Percentiles rank a stretch among this genome's conserved stretches.
phyloP scores from a whole-genome alignment of 2,113 vertebrate species.

The Antechinus stuartii region DNA sequence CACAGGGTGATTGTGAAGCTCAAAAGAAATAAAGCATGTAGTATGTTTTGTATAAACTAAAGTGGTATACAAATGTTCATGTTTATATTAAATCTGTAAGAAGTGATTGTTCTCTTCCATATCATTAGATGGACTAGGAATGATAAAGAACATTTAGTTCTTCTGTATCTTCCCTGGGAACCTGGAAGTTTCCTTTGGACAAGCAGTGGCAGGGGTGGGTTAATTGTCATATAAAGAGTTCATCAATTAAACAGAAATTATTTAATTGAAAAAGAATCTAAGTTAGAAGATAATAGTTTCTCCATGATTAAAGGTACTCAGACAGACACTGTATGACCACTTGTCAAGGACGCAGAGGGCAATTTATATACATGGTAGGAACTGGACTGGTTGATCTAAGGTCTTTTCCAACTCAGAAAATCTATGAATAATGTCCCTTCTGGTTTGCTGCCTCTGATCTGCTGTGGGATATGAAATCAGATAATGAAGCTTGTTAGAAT shows the following conservation, averaged over 20 bases:
- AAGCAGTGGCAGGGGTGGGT: background rate
- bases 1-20: background rate
- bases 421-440: slow-evolving; percentile 17
- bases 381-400: background rate
- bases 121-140: background rate
- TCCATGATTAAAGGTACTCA: background rate
- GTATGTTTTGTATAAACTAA: background rate
- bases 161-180: background rate
- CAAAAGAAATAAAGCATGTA: background rate
- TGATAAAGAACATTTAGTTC: background rate
- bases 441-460: slow-evolving; percentile 24
- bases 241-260: background rate
- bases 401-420: slow-evolving; percentile 15
- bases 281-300: background rate
- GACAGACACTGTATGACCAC: background rate
- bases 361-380: background rate
- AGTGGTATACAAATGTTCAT: background rate
- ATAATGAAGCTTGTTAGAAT: slow-evolving; percentile 59
- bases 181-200: background rate
- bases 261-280: background rate
- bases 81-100: background rate
- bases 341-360: background rate
- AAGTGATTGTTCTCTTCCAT: background rate
- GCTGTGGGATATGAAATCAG: slow-evolving; percentile 28
- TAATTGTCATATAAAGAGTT: background rate